Evolutionary conservation across 2,888 invertebrate species (phyloP).

Genomic region (Eremobia ochroleuca): DNA sequence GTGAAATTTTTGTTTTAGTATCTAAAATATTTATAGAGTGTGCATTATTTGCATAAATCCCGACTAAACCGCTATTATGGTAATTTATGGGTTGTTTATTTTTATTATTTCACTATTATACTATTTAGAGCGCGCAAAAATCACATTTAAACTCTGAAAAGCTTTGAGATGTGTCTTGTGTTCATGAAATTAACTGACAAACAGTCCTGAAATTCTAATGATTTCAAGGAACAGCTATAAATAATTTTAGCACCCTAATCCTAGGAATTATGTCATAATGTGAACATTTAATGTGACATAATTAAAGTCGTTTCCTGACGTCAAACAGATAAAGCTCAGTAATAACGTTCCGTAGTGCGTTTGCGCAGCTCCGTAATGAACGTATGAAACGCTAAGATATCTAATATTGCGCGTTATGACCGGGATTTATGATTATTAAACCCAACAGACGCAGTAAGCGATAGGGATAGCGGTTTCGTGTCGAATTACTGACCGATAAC

Average conservation of each 20-base stretch:
- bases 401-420: slow-evolving; percentile 59
- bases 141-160: not conserved
- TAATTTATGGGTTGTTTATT: not conserved
- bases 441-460: slow-evolving; percentile 29
- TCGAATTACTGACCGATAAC: slow-evolving; percentile 46
- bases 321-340: slow-evolving; percentile 43
- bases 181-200: not conserved
- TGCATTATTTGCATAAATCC: not conserved
- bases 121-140: not conserved
- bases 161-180: not conserved
- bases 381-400: slow-evolving; percentile 44
- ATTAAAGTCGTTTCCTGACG: slow-evolving; percentile 34
- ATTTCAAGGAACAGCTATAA: slow-evolving; percentile 1
- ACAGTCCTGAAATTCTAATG: not conserved
- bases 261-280: slow-evolving; percentile 7
- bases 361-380: slow-evolving; percentile 51
- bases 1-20: not conserved
- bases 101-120: not conserved
- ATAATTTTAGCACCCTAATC: not conserved
- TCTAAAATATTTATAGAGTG: slow-evolving; percentile 15
- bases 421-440: slow-evolving; percentile 58
- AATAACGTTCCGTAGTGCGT: slow-evolving; percentile 39
- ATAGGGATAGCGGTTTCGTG: slow-evolving; percentile 44
- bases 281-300: slow-evolving; percentile 22
- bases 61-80: not conserved